A percentile compares a stretch with the other conserved stretches of the same genome.
Conservation (phyloP, 2,888 invertebrate species). For the Cotesia congregata region DNA sequence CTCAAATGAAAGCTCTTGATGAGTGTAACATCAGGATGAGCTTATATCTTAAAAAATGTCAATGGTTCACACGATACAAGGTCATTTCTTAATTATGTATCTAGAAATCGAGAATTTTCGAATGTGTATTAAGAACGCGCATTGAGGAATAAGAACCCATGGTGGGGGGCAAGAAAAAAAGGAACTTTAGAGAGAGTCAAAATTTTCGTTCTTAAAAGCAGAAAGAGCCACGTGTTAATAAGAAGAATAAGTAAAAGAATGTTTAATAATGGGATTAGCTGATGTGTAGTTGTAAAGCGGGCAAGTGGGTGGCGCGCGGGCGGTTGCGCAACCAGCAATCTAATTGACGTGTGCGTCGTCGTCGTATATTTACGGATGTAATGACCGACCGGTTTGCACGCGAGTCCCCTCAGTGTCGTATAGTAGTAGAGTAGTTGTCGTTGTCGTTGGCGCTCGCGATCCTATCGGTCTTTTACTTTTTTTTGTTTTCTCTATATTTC, state of each 20-base stretch:
- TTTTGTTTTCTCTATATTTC: neutral
- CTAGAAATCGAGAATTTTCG: too few relatives aligned
- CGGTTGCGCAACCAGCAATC: conserved; percentile 55
- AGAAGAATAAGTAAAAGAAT: conserved; percentile 34
- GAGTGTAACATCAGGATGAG: too few relatives aligned
- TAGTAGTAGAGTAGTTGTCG: conserved; percentile 11
- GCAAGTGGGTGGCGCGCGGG: conserved; percentile 52
- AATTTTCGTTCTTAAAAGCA: conserved; percentile 1
- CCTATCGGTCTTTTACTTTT: conserved; percentile 37
- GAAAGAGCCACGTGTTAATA: conserved; percentile 39
- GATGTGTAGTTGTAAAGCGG: conserved; percentile 45
- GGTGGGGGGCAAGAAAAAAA: too few relatives aligned
- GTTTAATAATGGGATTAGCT: conserved; percentile 32
- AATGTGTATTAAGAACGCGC: too few relatives aligned
- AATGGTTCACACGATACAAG: too few relatives aligned
- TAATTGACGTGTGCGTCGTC: conserved; percentile 57
- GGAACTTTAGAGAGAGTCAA: neutral
- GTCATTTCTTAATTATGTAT: too few relatives aligned
- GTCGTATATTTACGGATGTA: conserved; percentile 56
- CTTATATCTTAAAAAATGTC: too few relatives aligned
- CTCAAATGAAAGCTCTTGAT: too few relatives aligned
- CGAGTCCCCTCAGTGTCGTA: conserved; percentile 46
- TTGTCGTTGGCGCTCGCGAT: conserved; percentile 40
- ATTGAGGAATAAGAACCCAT: too few relatives aligned
- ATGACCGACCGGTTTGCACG: conserved; percentile 53